phyloP scores from a whole-genome alignment of 1,140 invertebrate genomes.

The Meteorus sp. region DNA sequence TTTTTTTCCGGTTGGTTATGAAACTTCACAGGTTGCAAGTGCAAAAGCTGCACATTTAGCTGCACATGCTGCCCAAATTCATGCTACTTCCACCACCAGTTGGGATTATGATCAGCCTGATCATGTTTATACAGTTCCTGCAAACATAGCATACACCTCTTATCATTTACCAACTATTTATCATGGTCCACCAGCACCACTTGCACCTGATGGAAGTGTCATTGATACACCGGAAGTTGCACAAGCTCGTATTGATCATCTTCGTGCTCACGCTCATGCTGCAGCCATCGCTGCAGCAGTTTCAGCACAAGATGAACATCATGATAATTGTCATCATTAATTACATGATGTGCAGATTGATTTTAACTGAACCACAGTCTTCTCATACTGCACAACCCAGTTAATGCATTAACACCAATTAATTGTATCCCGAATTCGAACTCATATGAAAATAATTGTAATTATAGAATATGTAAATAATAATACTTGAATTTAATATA shows the following conservation, averaged over 20 bases:
- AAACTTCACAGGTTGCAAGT: slow-evolving; percentile 40
- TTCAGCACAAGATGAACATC: not conserved
- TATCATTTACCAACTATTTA: slow-evolving; percentile 27
- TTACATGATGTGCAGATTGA: not conserved
- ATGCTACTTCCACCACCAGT: slow-evolving; percentile 19
- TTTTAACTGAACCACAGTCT: too few relatives aligned
- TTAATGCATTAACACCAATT: too few relatives aligned
- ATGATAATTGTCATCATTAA: slow-evolving; percentile 1
- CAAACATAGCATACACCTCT: slow-evolving; percentile 38
- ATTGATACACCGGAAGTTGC: slow-evolving; percentile 55
- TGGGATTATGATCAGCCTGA: slow-evolving; percentile 39
- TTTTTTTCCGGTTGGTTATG: slow-evolving; percentile 17
- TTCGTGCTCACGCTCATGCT: slow-evolving; percentile 45
- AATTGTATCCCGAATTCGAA: too few relatives aligned
- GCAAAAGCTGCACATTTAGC: slow-evolving; percentile 50
- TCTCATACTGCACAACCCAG: too few relatives aligned
- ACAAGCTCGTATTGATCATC: slow-evolving; percentile 45
- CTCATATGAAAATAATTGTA: too few relatives aligned
- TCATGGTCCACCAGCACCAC: slow-evolving; percentile 34
- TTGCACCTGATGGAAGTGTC: slow-evolving; percentile 35
- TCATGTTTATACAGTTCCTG: slow-evolving; percentile 44
- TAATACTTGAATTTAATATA: too few relatives aligned
- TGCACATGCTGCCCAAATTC: slow-evolving; percentile 34
- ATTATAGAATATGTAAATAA: too few relatives aligned
- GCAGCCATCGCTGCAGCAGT: slow-evolving; percentile 22